Conservation (phyloP, 2,888 invertebrate genomes). For the Drosophila recens region DNA sequence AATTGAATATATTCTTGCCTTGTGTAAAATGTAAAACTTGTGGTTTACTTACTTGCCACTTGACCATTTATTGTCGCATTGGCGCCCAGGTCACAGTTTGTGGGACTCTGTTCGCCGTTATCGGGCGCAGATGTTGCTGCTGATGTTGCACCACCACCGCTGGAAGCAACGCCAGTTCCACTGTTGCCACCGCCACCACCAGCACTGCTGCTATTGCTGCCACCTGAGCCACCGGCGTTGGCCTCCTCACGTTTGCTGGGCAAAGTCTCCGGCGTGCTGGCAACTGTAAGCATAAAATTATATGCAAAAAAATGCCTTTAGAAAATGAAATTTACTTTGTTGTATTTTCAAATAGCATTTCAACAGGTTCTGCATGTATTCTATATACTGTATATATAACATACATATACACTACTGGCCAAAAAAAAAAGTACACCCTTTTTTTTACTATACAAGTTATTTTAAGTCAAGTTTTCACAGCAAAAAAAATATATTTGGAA, state of each 20-base stretch:
- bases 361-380: conserved; percentile 40
- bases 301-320: conserved; percentile 44
- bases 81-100: conserved; percentile 58
- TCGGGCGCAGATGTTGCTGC: conserved; percentile 40
- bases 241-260: conserved; percentile 87
- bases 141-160: conserved; percentile 32
- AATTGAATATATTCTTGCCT: not conserved
- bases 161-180: conserved; percentile 32
- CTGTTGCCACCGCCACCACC: conserved; percentile 32
- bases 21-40: conserved; percentile 8
- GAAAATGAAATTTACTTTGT: conserved; percentile 24
- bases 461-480: too few species aligned
- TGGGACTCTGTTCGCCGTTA: conserved; percentile 64
- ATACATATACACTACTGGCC: not conserved
- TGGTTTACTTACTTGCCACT: conserved; percentile 85
- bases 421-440: not conserved
- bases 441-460: too few species aligned
- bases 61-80: conserved; percentile 85
- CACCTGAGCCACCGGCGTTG: conserved; percentile 47
- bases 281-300: conserved; percentile 88
- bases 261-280: conserved; percentile 91
- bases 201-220: conserved; percentile 35
- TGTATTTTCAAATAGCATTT: conserved; percentile 20
- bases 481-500: too few species aligned
- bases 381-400: conserved; percentile 5